phyloP scores from a whole-genome alignment of 2,888 invertebrate genomes.

The Caenorhabditis sp. region DNA sequence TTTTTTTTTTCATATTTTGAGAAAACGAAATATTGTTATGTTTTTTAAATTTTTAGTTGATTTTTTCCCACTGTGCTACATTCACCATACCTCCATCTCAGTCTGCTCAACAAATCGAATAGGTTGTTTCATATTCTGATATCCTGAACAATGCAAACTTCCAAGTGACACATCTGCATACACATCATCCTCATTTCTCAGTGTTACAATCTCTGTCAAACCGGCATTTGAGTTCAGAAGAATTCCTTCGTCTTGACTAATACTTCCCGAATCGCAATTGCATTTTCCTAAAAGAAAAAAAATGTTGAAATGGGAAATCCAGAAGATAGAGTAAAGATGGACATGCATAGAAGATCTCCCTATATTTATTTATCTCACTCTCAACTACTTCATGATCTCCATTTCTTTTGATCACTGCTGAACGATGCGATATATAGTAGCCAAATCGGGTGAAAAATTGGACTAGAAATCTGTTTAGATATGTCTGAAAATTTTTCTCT shows the following conservation, averaged over 20 bases:
- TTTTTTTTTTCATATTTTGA: too few relatives aligned
- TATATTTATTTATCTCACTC: background rate
- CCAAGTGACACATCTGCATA: slow-evolving; percentile 53
- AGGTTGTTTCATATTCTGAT: slow-evolving; percentile 31
- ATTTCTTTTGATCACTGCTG: background rate
- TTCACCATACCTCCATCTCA: slow-evolving; percentile 14
- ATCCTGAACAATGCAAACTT: slow-evolving; percentile 56
- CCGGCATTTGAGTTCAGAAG: slow-evolving; percentile 51
- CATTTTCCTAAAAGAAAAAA: slow-evolving; percentile 41
- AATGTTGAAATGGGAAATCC: background rate
- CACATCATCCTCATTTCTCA: slow-evolving; percentile 45
- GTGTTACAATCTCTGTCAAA: slow-evolving; percentile 46
- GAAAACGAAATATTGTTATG: background rate
- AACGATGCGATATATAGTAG: slow-evolving; percentile 7
- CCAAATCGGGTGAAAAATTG: slow-evolving; percentile 30
- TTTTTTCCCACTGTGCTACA: too few relatives aligned
- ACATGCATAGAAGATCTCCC: slow-evolving; percentile 9
- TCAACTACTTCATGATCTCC: background rate
- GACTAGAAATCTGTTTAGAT: too few relatives aligned
- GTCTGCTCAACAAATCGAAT: slow-evolving; percentile 28
- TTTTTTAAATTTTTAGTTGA: background rate
- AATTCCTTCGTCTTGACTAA: slow-evolving; percentile 48
- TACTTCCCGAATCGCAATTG: slow-evolving; percentile 55
- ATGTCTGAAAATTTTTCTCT: background rate
- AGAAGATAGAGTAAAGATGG: background rate